Evolutionary conservation across 2,888 invertebrate genomes (phyloP).

Genomic region (Blera fallax): DNA sequence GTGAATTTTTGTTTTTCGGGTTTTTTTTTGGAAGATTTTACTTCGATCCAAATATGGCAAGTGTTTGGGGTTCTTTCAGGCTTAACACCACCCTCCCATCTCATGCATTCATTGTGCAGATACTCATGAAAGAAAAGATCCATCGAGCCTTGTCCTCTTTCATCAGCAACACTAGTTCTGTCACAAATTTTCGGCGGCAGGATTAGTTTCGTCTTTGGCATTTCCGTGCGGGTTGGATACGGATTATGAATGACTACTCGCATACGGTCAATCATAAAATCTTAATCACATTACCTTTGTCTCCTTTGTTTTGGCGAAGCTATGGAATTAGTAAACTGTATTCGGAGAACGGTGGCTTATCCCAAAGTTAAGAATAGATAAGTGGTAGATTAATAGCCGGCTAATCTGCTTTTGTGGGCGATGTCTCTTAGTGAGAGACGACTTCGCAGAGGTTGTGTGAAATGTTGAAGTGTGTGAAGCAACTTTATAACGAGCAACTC

Average conservation of each 20-base stretch:
- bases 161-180: conserved; percentile 8
- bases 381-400: neutral
- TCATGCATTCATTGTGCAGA: neutral
- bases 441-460: neutral
- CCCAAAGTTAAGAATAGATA: conserved; percentile 15
- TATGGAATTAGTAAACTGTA: neutral
- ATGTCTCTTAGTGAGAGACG: neutral
- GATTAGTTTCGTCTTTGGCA: conserved; percentile 34
- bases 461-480: neutral
- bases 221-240: conserved; percentile 54
- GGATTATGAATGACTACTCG: conserved; percentile 34
- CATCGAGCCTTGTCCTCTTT: neutral
- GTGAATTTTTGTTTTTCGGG: neutral
- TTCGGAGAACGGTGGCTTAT: conserved; percentile 5
- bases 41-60: conserved; percentile 5
- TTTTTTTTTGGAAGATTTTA: neutral
- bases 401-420: conserved; percentile 15
- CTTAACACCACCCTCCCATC: neutral
- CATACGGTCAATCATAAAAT: conserved; percentile 42
- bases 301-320: neutral
- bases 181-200: conserved; percentile 4
- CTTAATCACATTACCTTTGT: conserved; percentile 28
- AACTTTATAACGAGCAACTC: neutral
- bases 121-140: neutral
- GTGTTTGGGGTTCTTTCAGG: neutral